Base-by-base conservation (phyloP, 1,140 invertebrate genomes). In the Drosophila orosa region DNA sequence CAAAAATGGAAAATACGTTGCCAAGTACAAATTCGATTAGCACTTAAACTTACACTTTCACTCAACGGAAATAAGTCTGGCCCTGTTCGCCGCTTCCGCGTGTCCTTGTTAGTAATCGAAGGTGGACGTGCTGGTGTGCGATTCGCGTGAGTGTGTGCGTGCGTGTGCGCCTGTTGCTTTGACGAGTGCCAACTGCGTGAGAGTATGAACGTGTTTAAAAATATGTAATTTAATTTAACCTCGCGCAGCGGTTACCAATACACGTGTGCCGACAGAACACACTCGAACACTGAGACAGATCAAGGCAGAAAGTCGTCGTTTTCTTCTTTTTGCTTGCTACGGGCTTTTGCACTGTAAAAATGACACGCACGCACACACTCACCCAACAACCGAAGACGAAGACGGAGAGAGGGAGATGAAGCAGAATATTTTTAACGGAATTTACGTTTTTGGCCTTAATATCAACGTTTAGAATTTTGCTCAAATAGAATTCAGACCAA, bases 301-400 rank as follows among this genome's bases (percentile, higher is more conserved):
- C 37, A 37, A 31, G 52, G 31, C 57, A 44, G 35, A 50, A 24
- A 54, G 31, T 35, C 22, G 60, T 33, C 12, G 50, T 66, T 45
- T 54, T 67, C 25, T 47, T 37, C 33, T 55, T 66, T 33, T 59
- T 40, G 27, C 47, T 76, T 78, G 59, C 60, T 65, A 54, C 31
- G 65, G 76, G 63, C 56, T 61, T 74, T 78, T 42, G 74, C 74
- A 66, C 82, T 86, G 56, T 57, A 61, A 84, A 78, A 74, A 27
- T 89, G 85, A 85, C 84, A 89, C 84, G 73, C 84, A 89, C 83
- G 79, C 83, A 89, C 84, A 79, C 73, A 81, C 66, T 67, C 60
- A 80, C 65, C 65, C 66, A 89, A 78, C 55, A 47, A 35, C 42
- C 50, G 31, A 35, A 33, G 13, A 45, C 27, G 37, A 48, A 45